A percentile compares a stretch with the other conserved stretches of the same genome.
Conservation (phyloP, 2,888 invertebrate species). For the Diogma glabrata region DNA sequence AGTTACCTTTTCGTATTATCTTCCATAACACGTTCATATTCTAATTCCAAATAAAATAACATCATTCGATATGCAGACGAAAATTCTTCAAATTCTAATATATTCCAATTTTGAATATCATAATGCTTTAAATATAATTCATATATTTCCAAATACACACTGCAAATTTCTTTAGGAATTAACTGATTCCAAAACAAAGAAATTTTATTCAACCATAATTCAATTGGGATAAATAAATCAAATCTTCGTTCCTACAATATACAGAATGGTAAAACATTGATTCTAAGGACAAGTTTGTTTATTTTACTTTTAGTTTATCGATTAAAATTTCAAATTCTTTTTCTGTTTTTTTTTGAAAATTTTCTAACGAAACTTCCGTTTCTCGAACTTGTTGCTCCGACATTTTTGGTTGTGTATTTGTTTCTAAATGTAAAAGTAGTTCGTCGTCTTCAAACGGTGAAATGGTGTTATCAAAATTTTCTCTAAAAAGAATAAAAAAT, state of each 20-base stretch:
- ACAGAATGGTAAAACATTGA: too few relatives aligned
- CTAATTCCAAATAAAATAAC: slow-evolving; percentile 25
- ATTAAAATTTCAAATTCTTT: slow-evolving; percentile 23
- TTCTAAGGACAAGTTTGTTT: too few relatives aligned
- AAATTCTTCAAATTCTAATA: slow-evolving; percentile 23
- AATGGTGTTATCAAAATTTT: slow-evolving; percentile 20
- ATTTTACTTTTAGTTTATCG: slow-evolving; percentile 18
- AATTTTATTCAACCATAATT: slow-evolving; percentile 25
- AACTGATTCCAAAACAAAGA: slow-evolving; percentile 23
- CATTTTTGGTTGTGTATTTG: not conserved
- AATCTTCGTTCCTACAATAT: too few relatives aligned
- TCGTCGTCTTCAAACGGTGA: slow-evolving; percentile 23
- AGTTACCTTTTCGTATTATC: not conserved
- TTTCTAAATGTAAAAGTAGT: not conserved
- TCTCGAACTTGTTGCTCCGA: not conserved
- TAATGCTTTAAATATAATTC: slow-evolving; percentile 24
- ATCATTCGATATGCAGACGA: slow-evolving; percentile 23
- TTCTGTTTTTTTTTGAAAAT: slow-evolving; percentile 22
- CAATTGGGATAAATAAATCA: slow-evolving; percentile 24
- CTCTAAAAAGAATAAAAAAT: slow-evolving; percentile 19
- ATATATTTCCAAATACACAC: slow-evolving; percentile 24
- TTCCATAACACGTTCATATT: slow-evolving; percentile 15
- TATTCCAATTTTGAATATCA: slow-evolving; percentile 24
- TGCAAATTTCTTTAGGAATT: slow-evolving; percentile 23
- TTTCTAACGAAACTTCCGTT: slow-evolving; percentile 17